Evolutionary conservation across 2,888 invertebrate species (phyloP), one percentile per base, ranked within the genome.

Genomic region (Tanytarsus gracilentus): DNA sequence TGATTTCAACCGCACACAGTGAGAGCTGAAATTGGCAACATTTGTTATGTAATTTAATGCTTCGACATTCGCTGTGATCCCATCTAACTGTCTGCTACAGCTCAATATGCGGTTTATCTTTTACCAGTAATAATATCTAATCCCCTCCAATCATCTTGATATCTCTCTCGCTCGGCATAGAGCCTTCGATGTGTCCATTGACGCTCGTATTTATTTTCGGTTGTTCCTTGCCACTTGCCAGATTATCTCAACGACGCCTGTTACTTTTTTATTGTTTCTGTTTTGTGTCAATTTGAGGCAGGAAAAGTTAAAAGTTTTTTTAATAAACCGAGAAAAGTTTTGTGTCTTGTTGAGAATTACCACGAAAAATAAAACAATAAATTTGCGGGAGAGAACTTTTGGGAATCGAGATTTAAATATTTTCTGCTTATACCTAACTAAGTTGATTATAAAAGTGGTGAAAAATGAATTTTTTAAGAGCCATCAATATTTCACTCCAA

Each of bases 191-290:
- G 44, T 44, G 44, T 44, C 44, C 44, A 44, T 18, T 11, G 44
- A 23, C 44, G 44, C 44, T 44, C 44, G 23, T 44, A 11, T 44
- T 4, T 11, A 11, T 44, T 44, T 23, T 11, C 44, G 6, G 6
- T 33, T n/a, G 33, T 21, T 44, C 11, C 44, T 44, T 8, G 18
- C 11, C 21, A 40, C 11, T 5, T 44, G 44, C 23, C 23, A n/a
- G n/a, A n/a, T n/a, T n/a, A n/a, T n/a, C n/a, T n/a, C n/a, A n/a
- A n/a, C n/a, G n/a, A n/a, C n/a, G n/a, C n/a, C n/a, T n/a, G n/a
- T n/a, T n/a, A n/a, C 44, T 23, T 44, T 40, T 40, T 40, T 40
- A 40, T 40, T 44, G n/a, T n/a, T n/a, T n/a, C n/a, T n/a, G n/a
- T n/a, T n/a, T n/a, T n/a, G n/a, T n/a, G n/a, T n/a, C n/a, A n/a